Percentiles rank a stretch among this genome's conserved stretches.
Conservation (phyloP, 35 echinoderm and acorn worm genomes). For the Ptychodera flava region DNA sequence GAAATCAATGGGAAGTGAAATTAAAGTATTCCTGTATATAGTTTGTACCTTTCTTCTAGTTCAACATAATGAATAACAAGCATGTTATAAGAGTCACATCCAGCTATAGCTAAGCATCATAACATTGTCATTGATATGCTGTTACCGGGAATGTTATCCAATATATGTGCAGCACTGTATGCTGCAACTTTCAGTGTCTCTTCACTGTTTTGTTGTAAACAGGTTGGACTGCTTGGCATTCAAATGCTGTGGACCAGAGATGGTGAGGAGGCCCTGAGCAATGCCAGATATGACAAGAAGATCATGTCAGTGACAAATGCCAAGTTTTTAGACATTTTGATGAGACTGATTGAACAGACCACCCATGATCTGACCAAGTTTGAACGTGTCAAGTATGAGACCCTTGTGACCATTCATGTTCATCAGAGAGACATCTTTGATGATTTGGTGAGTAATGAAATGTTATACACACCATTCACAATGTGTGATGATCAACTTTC, state of each 20-base stretch:
- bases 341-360: slow-evolving; percentile 90
- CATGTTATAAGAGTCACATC: too few species aligned
- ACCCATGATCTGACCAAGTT: slow-evolving; percentile 98
- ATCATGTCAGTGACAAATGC: slow-evolving; percentile 88
- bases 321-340: slow-evolving; percentile 88
- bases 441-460: slow-evolving; percentile 57
- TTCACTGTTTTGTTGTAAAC: background rate
- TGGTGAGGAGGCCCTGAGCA: slow-evolving; percentile 85
- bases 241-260: slow-evolving; percentile 99
- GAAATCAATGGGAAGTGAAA: too few species aligned
- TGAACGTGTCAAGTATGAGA: slow-evolving; percentile 96
- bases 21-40: too few species aligned
- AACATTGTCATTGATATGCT: too few species aligned
- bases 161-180: too few species aligned
- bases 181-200: too few species aligned
- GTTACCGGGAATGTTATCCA: too few species aligned
- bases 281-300: slow-evolving; percentile 91
- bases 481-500: background rate
- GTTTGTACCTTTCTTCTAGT: too few species aligned
- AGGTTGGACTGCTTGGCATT: slow-evolving; percentile 96
- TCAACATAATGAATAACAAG: too few species aligned
- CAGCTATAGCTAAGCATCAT: too few species aligned
- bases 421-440: slow-evolving; percentile 99
- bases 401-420: slow-evolving; percentile 95
- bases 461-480: background rate